Evolutionary conservation across 2,113 vertebrate species (phyloP).

Genomic region (Pitta sordida): DNA sequence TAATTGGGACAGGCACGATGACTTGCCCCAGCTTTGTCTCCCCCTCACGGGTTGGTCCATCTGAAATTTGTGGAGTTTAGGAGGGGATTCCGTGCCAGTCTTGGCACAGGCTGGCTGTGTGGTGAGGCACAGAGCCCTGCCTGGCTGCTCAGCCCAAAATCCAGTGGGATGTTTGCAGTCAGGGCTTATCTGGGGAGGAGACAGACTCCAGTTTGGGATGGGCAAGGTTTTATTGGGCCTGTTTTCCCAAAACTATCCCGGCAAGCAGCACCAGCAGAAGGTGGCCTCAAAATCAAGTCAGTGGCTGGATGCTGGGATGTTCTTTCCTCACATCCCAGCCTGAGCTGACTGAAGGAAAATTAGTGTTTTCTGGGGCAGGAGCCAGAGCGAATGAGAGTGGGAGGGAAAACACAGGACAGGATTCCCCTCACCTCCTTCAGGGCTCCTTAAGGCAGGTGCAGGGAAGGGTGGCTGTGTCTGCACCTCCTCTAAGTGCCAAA

Average conservation of each 20-base stretch:
- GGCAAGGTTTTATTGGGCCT: background rate
- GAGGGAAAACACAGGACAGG: background rate
- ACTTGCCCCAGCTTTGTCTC: accelerated
- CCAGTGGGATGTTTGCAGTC: accelerated
- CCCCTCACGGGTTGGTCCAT: accelerated
- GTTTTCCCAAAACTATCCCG: background rate
- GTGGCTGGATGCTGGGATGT: background rate
- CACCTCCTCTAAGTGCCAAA: background rate
- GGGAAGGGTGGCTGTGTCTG: background rate
- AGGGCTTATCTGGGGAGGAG: background rate
- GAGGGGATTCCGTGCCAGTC: background rate
- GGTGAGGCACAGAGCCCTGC: background rate
- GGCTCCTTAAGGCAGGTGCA: background rate
- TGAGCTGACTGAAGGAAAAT: accelerated
- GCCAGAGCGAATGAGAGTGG: accelerated
- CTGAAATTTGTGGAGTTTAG: background rate
- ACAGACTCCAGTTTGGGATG: background rate
- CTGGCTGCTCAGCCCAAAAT: background rate
- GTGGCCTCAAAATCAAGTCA: accelerated
- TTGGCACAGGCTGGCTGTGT: background rate
- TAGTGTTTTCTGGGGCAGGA: background rate
- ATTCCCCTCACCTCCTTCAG: background rate
- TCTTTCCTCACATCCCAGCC: background rate
- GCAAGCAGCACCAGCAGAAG: background rate
- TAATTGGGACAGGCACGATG: accelerated